These are phyloP conservation scores for Folsomia manolachei DNA, from an alignment of 2,888 invertebrate species.

Conservation along the genomic window DNA sequence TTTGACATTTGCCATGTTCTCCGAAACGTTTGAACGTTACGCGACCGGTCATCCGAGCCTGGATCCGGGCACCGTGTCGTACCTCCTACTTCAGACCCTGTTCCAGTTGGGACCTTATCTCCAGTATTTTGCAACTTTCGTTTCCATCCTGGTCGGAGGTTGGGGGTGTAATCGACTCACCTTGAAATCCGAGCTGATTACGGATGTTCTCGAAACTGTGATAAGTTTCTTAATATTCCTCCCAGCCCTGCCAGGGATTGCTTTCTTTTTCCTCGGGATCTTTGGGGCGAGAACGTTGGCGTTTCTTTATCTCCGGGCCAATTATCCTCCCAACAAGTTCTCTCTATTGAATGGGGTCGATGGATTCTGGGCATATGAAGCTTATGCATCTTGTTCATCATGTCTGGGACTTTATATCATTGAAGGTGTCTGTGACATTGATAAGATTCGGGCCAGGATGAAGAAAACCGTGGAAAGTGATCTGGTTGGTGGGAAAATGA, in stretches of 20 bases:
- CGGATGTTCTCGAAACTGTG: constrained; percentile 21
- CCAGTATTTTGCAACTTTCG: neutral
- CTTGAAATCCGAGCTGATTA: constrained; percentile 20
- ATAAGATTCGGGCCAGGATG: constrained; percentile 28
- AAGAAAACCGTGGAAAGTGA: constrained; percentile 25
- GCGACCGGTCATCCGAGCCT: neutral
- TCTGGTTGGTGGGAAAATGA: constrained; percentile 30
- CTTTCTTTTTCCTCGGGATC: constrained; percentile 22
- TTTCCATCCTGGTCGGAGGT: neutral
- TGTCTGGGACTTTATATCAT: constrained; percentile 43
- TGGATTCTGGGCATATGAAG: constrained; percentile 45
- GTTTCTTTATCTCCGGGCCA: constrained; percentile 21
- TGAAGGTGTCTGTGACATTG: constrained; percentile 41
- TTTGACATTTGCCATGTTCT: neutral
- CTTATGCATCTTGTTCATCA: constrained; percentile 32
- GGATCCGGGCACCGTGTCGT: neutral
- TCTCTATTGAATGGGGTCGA: constrained; percentile 30
- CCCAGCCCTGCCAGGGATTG: constrained; percentile 32
- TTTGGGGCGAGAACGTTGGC: constrained; percentile 1
- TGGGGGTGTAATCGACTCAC: constrained; percentile 24
- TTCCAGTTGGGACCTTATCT: neutral
- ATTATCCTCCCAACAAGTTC: constrained; percentile 21
- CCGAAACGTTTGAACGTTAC: neutral
- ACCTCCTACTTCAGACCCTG: neutral
- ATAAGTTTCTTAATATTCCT: constrained; percentile 28